phyloP scores from a whole-genome alignment of 2,797 vertebrate species.

The Fratercula arctica region DNA sequence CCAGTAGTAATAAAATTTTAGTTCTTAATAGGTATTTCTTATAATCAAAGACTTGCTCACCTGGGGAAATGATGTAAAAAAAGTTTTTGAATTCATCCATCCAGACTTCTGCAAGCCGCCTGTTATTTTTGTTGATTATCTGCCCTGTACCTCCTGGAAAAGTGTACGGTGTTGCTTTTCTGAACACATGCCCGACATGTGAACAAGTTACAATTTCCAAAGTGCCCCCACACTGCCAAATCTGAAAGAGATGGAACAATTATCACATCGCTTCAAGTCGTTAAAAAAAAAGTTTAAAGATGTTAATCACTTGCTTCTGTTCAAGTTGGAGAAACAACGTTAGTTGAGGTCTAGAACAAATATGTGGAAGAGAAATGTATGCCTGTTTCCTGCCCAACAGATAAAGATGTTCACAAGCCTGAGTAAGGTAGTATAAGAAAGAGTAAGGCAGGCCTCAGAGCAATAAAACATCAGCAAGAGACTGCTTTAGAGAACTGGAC shows the following conservation, averaged over 20 bases:
- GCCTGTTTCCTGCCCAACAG: background rate
- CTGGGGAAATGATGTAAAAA: constrained; percentile 99
- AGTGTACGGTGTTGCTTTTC: constrained; percentile 97
- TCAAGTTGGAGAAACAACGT: background rate
- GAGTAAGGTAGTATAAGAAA: background rate
- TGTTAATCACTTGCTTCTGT: background rate
- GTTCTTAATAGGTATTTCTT: background rate
- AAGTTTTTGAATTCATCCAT: constrained; percentile 99
- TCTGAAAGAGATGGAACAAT: constrained; percentile 77
- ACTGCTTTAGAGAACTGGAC: background rate
- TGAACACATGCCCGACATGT: constrained; percentile 98
- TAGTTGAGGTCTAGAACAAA: background rate
- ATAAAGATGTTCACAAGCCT: background rate
- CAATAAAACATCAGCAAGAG: background rate
- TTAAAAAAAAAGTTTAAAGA: background rate
- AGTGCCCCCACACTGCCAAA: constrained; percentile 98
- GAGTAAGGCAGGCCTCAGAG: background rate
- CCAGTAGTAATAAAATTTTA: background rate
- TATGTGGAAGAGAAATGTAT: background rate
- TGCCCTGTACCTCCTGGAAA: constrained; percentile 98
- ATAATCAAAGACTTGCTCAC: constrained; percentile 76
- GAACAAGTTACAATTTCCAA: constrained; percentile 98
- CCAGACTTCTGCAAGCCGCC: constrained; percentile 97
- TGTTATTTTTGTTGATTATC: constrained; percentile 99
- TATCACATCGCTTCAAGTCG: background rate